phyloP scores from a whole-genome alignment of 2,113 vertebrate species.

The Empidonax traillii region DNA sequence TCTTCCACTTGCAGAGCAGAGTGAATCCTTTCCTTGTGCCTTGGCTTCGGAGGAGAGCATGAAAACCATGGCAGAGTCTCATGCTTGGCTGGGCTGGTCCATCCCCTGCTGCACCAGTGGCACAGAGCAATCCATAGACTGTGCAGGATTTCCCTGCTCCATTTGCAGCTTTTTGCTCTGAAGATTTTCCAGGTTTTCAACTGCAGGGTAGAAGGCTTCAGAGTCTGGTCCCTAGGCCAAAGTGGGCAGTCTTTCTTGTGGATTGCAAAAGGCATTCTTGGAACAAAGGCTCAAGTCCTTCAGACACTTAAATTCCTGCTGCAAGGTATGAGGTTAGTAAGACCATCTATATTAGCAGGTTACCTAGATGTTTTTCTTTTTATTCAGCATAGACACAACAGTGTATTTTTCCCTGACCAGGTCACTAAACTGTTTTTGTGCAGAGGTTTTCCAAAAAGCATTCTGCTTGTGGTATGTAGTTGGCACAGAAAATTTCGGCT shows the following conservation, averaged over 20 bases:
- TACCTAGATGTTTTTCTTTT: neutral
- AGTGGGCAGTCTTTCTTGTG: neutral
- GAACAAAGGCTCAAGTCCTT: neutral
- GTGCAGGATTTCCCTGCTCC: neutral
- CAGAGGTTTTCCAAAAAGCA: neutral
- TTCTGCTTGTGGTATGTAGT: neutral
- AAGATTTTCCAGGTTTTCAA: neutral
- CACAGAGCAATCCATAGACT: neutral
- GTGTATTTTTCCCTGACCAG: neutral
- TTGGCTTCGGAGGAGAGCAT: neutral
- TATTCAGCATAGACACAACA: neutral
- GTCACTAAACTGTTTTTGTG: neutral
- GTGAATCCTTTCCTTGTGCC: neutral
- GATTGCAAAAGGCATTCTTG: neutral
- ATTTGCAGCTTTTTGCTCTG: neutral
- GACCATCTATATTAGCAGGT: neutral
- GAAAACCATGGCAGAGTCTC: neutral
- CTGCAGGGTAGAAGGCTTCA: neutral
- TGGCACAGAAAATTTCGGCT: constrained; percentile 30
- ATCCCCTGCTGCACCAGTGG: neutral
- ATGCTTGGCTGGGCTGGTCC: neutral
- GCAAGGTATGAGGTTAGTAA: neutral
- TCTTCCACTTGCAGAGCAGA: neutral
- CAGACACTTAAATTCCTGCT: neutral
- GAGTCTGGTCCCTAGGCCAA: neutral